These are phyloP conservation scores for Torymus tubicola DNA, from an alignment of 2,888 invertebrate genomes.

Conservation along the genomic window DNA sequence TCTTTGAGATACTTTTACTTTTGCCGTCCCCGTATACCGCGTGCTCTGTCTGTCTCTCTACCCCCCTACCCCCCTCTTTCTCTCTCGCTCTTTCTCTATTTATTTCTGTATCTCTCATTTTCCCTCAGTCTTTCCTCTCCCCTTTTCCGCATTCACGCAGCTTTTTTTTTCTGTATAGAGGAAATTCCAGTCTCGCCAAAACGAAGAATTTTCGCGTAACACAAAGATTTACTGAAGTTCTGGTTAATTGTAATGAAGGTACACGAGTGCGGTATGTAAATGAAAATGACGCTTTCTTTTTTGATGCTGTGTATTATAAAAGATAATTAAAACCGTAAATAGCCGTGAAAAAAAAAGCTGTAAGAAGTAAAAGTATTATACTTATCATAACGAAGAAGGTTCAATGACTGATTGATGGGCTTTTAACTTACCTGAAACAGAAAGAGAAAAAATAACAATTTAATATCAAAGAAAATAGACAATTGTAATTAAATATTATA, in stretches of 20 bases:
- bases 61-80: slow-evolving; percentile 9
- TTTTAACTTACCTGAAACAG: slow-evolving; percentile 44
- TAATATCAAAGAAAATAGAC: neutral
- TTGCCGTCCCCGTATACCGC: slow-evolving; percentile 31
- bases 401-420: neutral
- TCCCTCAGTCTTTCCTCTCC: neutral
- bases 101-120: neutral
- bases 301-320: neutral
- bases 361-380: neutral
- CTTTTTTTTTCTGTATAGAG: slow-evolving; percentile 31
- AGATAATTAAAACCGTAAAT: neutral
- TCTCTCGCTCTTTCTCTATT: neutral
- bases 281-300: no score
- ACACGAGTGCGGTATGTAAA: no score
- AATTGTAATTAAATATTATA: no score
- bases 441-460: slow-evolving; percentile 11
- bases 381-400: slow-evolving; percentile 11
- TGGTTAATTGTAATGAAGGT: slow-evolving; percentile 19
- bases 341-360: neutral
- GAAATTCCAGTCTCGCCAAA: slow-evolving; percentile 38
- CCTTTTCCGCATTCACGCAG: neutral
- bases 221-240: slow-evolving; percentile 29
- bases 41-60: slow-evolving; percentile 43
- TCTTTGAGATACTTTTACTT: slow-evolving; percentile 52
- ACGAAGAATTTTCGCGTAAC: slow-evolving; percentile 11